These are phyloP conservation scores for Meteorus cinctellus DNA, from an alignment of 2,888 invertebrate genomes.

Conservation along the genomic window DNA sequence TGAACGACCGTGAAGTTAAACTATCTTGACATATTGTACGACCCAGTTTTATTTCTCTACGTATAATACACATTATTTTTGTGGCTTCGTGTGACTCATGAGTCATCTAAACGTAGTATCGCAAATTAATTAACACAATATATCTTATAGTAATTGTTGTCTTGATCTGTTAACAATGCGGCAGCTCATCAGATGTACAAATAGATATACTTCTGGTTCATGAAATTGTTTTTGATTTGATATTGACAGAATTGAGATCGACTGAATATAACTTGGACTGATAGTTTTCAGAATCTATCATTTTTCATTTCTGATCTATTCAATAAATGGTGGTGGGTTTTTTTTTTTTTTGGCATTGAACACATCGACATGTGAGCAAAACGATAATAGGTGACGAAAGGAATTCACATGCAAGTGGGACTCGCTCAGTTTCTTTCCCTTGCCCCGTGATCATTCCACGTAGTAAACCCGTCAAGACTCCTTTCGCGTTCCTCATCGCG, in stretches of 20 bases:
- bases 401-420: conserved; percentile 9
- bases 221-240: neutral
- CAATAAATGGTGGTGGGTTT: too few species aligned
- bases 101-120: neutral
- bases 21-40: neutral
- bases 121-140: neutral
- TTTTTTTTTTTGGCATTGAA: too few species aligned
- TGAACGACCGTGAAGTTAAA: too few species aligned
- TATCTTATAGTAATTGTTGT: neutral
- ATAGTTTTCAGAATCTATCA: too few species aligned
- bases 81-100: neutral
- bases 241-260: neutral
- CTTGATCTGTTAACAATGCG: too few species aligned
- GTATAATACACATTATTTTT: neutral
- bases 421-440: conserved; percentile 19
- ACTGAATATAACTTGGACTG: too few species aligned
- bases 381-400: neutral
- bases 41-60: neutral
- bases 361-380: too few species aligned
- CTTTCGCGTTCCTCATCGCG: conserved; percentile 45
- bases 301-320: too few species aligned
- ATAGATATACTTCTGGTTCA: neutral
- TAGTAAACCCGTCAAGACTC: neutral
- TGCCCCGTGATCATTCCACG: neutral
- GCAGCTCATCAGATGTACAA: neutral